phyloP scores from a whole-genome alignment of 1,140 invertebrate species.

The Caenorhabditis brenneri region DNA sequence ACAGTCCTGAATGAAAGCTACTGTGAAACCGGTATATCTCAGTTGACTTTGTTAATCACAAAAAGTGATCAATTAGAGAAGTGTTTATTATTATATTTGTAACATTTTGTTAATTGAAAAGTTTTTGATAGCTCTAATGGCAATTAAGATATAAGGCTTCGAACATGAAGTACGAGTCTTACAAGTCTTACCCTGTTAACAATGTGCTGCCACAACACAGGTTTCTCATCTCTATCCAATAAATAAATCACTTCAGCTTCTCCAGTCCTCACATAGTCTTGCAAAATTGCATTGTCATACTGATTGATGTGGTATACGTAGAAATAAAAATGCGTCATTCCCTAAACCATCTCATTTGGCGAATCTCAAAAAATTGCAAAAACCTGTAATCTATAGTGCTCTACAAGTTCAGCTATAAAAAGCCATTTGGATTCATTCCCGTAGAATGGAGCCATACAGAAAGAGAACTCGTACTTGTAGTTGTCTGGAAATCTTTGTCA shows the following conservation, averaged over 20 bases:
- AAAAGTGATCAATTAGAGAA: too few relatives aligned
- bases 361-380: too few relatives aligned
- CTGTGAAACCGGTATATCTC: too few relatives aligned
- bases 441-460: slow-evolving; percentile 1
- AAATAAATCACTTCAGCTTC: slow-evolving; percentile 14
- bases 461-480: background rate
- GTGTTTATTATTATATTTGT: too few relatives aligned
- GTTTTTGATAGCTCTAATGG: too few relatives aligned
- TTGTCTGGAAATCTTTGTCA: too few relatives aligned
- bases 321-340: background rate
- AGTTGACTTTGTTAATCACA: too few relatives aligned
- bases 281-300: background rate
- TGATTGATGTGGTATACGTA: background rate
- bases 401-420: background rate
- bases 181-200: background rate
- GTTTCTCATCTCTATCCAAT: background rate
- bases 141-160: too few relatives aligned
- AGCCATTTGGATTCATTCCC: slow-evolving; percentile 19
- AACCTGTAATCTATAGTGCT: background rate
- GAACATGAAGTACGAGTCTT: too few relatives aligned
- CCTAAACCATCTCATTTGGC: too few relatives aligned
- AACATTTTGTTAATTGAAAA: too few relatives aligned
- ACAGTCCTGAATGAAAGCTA: background rate
- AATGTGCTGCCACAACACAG: background rate
- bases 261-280: slow-evolving; percentile 33